Percentiles rank a stretch among this genome's conserved stretches.
Evolutionary conservation across 2,113 vertebrate species (phyloP).

Genomic region (Ciconia maguari): DNA sequence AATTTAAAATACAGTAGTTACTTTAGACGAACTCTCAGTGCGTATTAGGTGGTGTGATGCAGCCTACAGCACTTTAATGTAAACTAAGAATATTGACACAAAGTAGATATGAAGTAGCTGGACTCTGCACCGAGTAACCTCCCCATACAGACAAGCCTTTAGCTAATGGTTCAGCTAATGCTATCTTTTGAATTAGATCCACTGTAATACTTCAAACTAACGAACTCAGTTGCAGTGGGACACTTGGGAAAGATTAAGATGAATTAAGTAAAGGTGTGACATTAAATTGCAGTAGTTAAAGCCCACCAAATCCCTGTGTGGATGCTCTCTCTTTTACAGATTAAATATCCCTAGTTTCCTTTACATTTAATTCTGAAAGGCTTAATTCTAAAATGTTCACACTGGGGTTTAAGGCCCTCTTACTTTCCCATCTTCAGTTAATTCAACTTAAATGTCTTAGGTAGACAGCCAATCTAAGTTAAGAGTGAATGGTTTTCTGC

Average conservation of each 20-base stretch:
- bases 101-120: not conserved
- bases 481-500: not conserved
- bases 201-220: not conserved
- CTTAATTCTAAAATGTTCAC: slow-evolving; percentile 18
- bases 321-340: not conserved
- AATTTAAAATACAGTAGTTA: not conserved
- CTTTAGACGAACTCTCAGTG: not conserved
- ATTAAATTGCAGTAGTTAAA: slow-evolving; percentile 35
- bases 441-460: slow-evolving; percentile 17
- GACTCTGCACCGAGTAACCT: not conserved
- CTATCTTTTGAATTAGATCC: not conserved
- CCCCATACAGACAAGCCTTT: not conserved
- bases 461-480: not conserved
- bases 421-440: slow-evolving; percentile 12
- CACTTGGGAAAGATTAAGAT: slow-evolving; percentile 33
- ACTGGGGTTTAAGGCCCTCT: not conserved
- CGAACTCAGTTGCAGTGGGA: not conserved
- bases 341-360: slow-evolving; percentile 10
- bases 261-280: slow-evolving; percentile 44
- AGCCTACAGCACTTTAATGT: not conserved
- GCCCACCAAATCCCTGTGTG: slow-evolving; percentile 21
- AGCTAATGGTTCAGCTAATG: not conserved
- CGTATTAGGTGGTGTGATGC: not conserved
- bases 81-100: not conserved
- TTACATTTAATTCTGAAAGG: slow-evolving; percentile 3